Evolutionary conservation across 2,797 vertebrate genomes (phyloP).

Genomic region (Eidolon dupreanum): DNA sequence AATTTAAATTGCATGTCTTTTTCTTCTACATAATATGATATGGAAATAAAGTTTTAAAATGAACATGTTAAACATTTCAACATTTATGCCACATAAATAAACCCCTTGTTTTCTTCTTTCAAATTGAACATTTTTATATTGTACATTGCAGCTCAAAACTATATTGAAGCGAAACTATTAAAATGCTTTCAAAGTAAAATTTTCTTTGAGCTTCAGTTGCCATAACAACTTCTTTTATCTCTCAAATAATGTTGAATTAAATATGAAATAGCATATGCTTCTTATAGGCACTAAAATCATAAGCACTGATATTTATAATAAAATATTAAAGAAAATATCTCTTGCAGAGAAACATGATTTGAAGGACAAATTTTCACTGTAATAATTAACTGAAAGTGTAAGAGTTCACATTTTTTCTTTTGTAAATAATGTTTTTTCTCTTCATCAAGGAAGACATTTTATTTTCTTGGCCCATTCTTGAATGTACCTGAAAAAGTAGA

Average conservation of each 20-base stretch:
- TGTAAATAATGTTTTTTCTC: neutral
- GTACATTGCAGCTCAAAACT: neutral
- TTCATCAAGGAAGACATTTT: neutral
- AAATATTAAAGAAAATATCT: neutral
- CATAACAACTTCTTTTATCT: conserved; percentile 74
- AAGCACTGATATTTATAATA: neutral
- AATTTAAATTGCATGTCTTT: neutral
- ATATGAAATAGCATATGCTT: conserved; percentile 35
- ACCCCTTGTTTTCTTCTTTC: neutral
- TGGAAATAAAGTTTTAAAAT: neutral
- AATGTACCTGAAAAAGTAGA: neutral
- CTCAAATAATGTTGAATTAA: conserved; percentile 71
- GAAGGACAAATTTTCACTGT: neutral
- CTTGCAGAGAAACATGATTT: neutral
- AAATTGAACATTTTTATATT: neutral
- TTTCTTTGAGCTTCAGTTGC: conserved; percentile 66
- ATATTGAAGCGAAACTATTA: neutral
- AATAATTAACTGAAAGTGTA: neutral
- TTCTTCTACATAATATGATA: neutral
- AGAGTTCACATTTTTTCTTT: conserved; percentile 20
- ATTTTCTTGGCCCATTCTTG: neutral
- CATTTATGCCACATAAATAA: neutral
- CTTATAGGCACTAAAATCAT: neutral
- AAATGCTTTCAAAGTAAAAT: conserved; percentile 28
- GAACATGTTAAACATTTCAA: neutral